Evolutionary conservation across 1,140 invertebrate genomes (phyloP).

Genomic region (Hyphantria cunea): DNA sequence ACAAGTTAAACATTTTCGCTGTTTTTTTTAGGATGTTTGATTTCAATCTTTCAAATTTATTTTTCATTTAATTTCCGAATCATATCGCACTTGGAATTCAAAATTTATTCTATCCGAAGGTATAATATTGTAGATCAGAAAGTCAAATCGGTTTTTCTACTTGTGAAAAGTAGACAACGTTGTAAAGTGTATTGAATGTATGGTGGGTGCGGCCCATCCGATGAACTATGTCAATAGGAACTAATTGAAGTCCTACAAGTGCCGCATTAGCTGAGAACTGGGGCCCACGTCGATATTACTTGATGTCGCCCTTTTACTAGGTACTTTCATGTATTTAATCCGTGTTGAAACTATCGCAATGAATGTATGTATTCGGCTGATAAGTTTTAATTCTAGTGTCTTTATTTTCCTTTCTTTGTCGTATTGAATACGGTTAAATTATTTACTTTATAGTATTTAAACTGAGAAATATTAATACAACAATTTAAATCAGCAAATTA

Average conservation of each 20-base stretch:
- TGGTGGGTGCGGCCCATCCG: constrained; percentile 19
- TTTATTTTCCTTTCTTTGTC: too few species aligned
- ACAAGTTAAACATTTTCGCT: constrained; percentile 88
- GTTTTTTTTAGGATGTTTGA: constrained; percentile 33
- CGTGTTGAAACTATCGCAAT: constrained; percentile 11
- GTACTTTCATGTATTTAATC: constrained; percentile 44
- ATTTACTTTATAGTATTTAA: too few species aligned
- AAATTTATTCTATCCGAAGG: too few species aligned
- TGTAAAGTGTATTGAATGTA: constrained; percentile 6
- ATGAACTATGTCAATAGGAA: constrained; percentile 48
- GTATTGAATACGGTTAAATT: too few species aligned
- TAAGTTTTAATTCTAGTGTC: too few species aligned
- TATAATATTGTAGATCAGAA: too few species aligned
- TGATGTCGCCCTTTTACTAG: constrained; percentile 31
- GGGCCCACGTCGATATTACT: constrained; percentile 31
- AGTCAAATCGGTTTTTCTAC: too few species aligned
- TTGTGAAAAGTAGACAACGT: background rate
- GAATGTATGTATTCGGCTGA: too few species aligned
- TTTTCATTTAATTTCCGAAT: constrained; percentile 39
- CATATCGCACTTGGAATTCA: background rate
- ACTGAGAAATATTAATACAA: too few species aligned
- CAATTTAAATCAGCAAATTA: too few species aligned
- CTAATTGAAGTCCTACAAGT: constrained; percentile 72
- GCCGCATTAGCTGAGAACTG: constrained; percentile 47
- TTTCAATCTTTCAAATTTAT: constrained; percentile 38